Percentiles rank a stretch among this genome's conserved stretches.
These are phyloP conservation scores for Hyposmocoma kahamanoa DNA, from an alignment of 1,140 invertebrate species.

Conservation along the genomic window DNA sequence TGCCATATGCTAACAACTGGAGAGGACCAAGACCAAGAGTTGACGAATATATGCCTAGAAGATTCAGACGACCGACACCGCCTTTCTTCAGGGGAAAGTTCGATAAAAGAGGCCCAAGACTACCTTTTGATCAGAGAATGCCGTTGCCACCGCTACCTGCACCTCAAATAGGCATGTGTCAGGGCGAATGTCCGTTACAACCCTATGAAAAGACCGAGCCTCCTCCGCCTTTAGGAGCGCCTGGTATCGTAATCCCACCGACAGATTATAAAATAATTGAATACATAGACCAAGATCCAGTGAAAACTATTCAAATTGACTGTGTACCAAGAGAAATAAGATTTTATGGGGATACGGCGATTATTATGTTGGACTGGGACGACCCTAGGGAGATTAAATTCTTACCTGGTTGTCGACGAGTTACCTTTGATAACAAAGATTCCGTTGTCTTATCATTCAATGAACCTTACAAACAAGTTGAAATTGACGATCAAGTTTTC, in stretches of 20 bases:
- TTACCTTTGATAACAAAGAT: conserved; percentile 83
- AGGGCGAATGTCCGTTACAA: conserved; percentile 44
- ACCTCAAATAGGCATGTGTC: conserved; percentile 51
- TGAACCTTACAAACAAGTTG: conserved; percentile 81
- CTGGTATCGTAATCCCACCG: conserved; percentile 64
- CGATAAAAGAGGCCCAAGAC: conserved; percentile 37
- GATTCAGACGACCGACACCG: conserved; percentile 45
- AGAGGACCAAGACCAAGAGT: conserved; percentile 35
- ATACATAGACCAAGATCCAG: conserved; percentile 78
- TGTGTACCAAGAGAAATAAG: conserved; percentile 86
- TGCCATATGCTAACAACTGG: conserved; percentile 36
- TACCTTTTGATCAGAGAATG: conserved; percentile 39
- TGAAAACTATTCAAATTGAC: conserved; percentile 90
- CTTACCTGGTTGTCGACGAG: conserved; percentile 78
- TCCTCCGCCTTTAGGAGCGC: conserved; percentile 53
- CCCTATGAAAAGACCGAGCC: conserved; percentile 48
- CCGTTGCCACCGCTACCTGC: conserved; percentile 36
- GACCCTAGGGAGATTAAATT: conserved; percentile 91
- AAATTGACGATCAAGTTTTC: conserved; percentile 81
- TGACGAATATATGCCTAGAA: conserved; percentile 42
- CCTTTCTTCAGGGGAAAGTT: conserved; percentile 53
- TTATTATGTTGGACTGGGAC: conserved; percentile 88
- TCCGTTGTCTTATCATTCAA: conserved; percentile 80
- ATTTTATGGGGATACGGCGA: conserved; percentile 88
- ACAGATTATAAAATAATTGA: conserved; percentile 76